Evolutionary conservation across 2,888 invertebrate genomes (phyloP), one percentile per base, ranked within the genome.

Genomic region (Cosmia pyralina): DNA sequence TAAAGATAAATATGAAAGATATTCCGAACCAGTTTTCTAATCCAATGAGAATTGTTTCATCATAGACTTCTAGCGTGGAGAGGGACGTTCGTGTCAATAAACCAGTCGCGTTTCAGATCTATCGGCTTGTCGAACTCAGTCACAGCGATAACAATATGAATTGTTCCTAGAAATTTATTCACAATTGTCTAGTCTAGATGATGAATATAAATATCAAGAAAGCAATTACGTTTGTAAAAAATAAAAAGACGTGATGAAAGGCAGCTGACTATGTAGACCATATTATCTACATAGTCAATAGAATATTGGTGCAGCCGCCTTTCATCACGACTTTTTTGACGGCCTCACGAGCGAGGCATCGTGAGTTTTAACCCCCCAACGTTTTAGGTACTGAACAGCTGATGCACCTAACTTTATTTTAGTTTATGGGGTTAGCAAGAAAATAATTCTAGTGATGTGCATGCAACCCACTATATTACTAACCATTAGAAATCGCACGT

Each of bases 131-230:
- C 57, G 13, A 53, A 59, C 28, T n/a, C n/a, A 63, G 34, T 57
- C 48, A 34, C n/a, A 28, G 38, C 17, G 53, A 50, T 48, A 57
- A 62, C 55, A 77, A 22, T 52, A n/a, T 63, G 59, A 77, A 52
- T 65, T 38, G 52, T 53, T 73, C 34, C 13, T 67, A 46, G 52
- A 57, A 53, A 72, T 62, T 41, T 17, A 66, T 58, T 79, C 38
- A 62, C 22, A n/a, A 48, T 57, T 28, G 10, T 19, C n/a, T 28
- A 15, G 52, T 15, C 15, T 38, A 5, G 44, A 17, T 60, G 13
- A 28, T 53, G 48, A 75, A 77, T 53, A 50, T 52, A 19, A 41
- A 22, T 34, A 46, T 50, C 34, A 3, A 58, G n/a, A 10, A n/a
- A 50, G 22, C 19, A 58, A 4, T 4, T 10, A 22, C 6, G 5